Evolutionary conservation across 37 sponge, comb jelly and placozoan species (phyloP), one percentile per base, ranked within the genome.

Genomic region (Amphimedon queenslandica): DNA sequence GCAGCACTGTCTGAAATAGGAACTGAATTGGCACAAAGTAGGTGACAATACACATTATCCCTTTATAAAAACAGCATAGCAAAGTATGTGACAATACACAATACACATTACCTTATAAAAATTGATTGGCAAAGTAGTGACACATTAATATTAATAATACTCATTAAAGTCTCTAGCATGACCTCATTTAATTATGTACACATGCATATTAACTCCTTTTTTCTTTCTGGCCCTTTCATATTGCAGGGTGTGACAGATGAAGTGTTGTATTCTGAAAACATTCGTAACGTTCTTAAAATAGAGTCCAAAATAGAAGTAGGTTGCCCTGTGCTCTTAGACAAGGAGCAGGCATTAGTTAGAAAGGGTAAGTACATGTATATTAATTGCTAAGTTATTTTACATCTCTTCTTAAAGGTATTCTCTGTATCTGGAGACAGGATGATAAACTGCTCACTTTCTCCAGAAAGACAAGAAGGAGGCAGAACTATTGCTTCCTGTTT

Each of bases 271-370:
- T 35, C 67, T 57, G 80, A 79, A 69, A 80, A 31, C 42, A 43
- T 86, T 8, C 51, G 87, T 3, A 64, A 75, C 27, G 76, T 79
- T 55, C 72, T 86, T 42, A 61, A 74, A 29, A 58, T 86, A 31
- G 87, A 86, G 76, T 40, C 32, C 39, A 75, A 34, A 63, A 69
- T 86, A 2, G 80, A 80, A 40, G 87, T 76, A 38, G 87, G 87
- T 42, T 86, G 87, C 65, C 51, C 21, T 25, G 57, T 37, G 8
- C 71, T 86, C 57, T 65, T 86, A 43, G 87, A 86, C 66, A 79
- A 75, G 53, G 87, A 86, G 28, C 87, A 86, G 76, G 37, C 71
- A 0, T 70, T 80, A 25, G 32, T 86, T 33, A 74, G 76, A 37
- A 63, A 86, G 69, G 87, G 87, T 86, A 2, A 67, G 75, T 11